phyloP scores from a whole-genome alignment of 2,797 vertebrate genomes.

The Pteropus rufus region DNA sequence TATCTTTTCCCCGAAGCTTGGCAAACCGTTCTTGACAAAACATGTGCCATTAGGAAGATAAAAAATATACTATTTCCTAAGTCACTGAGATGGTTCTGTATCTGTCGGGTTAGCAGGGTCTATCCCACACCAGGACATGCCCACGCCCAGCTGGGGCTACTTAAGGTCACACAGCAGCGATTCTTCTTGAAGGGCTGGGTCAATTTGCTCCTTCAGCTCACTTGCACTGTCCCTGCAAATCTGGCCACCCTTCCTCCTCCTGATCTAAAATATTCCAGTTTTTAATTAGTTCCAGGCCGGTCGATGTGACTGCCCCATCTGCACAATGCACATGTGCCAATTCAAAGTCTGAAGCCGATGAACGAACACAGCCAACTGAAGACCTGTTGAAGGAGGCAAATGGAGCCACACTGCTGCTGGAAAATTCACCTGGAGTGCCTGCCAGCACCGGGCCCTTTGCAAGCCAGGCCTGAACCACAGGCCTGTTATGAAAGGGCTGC shows the following conservation, averaged over 20 bases:
- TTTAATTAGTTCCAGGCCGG: slow-evolving; percentile 86
- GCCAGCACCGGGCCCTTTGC: slow-evolving; percentile 59
- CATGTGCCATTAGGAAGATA: background rate
- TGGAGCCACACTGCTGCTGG: slow-evolving; percentile 69
- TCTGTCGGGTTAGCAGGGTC: background rate
- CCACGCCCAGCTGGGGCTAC: slow-evolving; percentile 16
- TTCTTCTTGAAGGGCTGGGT: slow-evolving; percentile 74
- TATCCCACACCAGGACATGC: slow-evolving; percentile 3
- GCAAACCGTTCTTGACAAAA: slow-evolving; percentile 52
- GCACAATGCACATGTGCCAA: slow-evolving; percentile 79
- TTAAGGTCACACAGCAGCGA: slow-evolving; percentile 61
- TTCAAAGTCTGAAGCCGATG: slow-evolving; percentile 83
- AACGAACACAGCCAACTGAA: slow-evolving; percentile 76
- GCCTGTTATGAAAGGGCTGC: background rate
- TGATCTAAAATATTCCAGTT: slow-evolving; percentile 86
- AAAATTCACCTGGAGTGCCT: slow-evolving; percentile 62
- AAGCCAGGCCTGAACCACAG: background rate
- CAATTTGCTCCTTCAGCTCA: slow-evolving; percentile 71
- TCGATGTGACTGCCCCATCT: slow-evolving; percentile 81
- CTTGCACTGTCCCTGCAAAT: slow-evolving; percentile 79
- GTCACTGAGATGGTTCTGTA: background rate
- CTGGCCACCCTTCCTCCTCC: slow-evolving; percentile 81
- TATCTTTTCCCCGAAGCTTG: slow-evolving; percentile 60
- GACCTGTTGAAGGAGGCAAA: slow-evolving; percentile 79
- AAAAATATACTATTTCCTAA: background rate